A percentile compares a stretch with the other conserved stretches of the same genome.
phyloP scores from a whole-genome alignment of 2,113 vertebrate genomes.

The Dascyllus trimaculatus region DNA sequence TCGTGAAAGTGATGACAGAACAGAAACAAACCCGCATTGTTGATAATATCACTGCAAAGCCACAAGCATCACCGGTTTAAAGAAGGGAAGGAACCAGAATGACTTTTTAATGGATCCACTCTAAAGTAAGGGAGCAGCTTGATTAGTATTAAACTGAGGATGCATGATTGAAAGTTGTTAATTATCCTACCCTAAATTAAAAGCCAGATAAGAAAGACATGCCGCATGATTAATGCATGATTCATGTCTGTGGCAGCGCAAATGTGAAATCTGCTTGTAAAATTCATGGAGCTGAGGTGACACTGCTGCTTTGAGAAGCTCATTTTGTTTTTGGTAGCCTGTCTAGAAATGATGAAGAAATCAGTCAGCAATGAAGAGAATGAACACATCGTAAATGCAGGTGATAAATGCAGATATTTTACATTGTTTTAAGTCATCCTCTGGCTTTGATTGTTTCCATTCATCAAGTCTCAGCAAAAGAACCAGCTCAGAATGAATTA shows the following conservation, averaged over 20 bases:
- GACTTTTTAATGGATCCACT: background rate
- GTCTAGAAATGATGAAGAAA: background rate
- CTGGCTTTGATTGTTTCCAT: background rate
- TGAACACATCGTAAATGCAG: background rate
- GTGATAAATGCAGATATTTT: background rate
- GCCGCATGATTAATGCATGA: background rate
- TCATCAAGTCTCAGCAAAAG: slow-evolving; percentile 6
- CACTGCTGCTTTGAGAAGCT: background rate
- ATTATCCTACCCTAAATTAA: background rate
- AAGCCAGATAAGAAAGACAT: background rate
- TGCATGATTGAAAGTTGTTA: background rate
- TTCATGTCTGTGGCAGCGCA: background rate
- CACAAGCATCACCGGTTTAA: background rate
- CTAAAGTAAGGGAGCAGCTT: background rate
- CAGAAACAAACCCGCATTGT: slow-evolving; percentile 15
- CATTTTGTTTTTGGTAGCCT: background rate
- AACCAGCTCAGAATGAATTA: slow-evolving; percentile 21
- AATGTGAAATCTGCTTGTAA: background rate
- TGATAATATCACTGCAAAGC: background rate
- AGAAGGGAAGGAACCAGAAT: background rate
- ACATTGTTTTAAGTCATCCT: background rate
- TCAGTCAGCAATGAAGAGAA: background rate
- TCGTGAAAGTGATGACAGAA: background rate
- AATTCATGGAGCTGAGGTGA: slow-evolving; percentile 5
- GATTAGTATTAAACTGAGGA: slow-evolving; percentile 2